These are phyloP conservation scores for Spondyliosoma cantharus DNA, from an alignment of 2,797 vertebrate genomes.

Conservation along the genomic window DNA sequence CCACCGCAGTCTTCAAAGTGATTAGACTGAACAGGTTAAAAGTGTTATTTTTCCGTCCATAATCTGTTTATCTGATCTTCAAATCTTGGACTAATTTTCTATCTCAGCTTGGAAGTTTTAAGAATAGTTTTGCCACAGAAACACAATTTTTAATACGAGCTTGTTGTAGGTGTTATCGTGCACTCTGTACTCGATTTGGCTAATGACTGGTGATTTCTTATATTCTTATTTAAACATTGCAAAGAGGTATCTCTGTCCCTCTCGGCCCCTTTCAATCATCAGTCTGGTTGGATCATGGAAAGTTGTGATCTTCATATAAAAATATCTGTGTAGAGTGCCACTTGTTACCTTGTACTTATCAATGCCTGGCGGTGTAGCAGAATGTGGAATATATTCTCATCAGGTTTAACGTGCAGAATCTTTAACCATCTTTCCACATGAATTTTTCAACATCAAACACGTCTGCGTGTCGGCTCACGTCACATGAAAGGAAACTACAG, in stretches of 20 bases:
- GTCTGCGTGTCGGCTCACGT: not conserved
- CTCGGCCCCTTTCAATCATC: not conserved
- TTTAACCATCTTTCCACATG: not conserved
- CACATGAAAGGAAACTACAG: conserved; percentile 21
- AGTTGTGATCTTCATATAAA: not conserved
- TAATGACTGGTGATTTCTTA: not conserved
- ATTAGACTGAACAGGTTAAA: no score
- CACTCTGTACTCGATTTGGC: no score
- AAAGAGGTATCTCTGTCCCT: not conserved
- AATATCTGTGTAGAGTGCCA: not conserved
- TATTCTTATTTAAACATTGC: not conserved
- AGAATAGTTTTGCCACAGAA: not conserved
- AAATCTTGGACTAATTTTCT: no score
- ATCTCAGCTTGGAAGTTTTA: no score
- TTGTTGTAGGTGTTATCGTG: no score
- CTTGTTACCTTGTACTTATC: not conserved
- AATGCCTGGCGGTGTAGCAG: not conserved
- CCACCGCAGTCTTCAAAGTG: no score
- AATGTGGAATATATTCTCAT: not conserved
- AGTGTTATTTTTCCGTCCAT: no score
- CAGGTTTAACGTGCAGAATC: not conserved
- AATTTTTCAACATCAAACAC: conserved; percentile 2
- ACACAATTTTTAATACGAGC: not conserved
- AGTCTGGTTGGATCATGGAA: not conserved
- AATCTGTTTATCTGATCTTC: no score